Evolutionary conservation across 2,888 invertebrate species (phyloP).

Genomic region (Dryomyza anilis): DNA sequence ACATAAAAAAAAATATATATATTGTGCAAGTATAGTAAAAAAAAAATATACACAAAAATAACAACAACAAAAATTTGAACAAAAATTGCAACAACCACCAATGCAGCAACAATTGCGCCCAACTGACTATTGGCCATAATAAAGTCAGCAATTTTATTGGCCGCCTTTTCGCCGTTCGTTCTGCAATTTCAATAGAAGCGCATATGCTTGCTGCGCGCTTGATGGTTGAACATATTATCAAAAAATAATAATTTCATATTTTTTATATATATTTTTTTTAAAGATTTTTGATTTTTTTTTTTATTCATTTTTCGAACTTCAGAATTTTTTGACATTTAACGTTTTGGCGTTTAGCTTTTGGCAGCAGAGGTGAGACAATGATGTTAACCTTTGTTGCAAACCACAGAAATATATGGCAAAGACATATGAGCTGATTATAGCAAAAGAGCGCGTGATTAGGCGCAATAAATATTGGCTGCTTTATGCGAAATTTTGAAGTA

Average conservation of each 20-base stretch:
- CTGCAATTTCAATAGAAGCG: background rate
- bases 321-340: constrained; percentile 22
- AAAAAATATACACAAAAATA: constrained; percentile 3
- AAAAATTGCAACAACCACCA: background rate
- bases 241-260: constrained; percentile 21
- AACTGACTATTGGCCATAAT: too few species aligned
- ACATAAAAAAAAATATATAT: background rate
- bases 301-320: too few species aligned
- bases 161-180: background rate
- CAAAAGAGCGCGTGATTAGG: background rate
- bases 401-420: background rate
- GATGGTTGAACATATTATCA: background rate
- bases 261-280: too few species aligned
- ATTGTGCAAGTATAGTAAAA: background rate
- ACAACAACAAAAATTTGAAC: background rate
- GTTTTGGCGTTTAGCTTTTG: background rate
- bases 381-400: constrained; percentile 16
- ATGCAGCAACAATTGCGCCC: background rate
- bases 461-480: background rate
- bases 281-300: too few species aligned
- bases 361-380: constrained; percentile 13
- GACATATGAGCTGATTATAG: background rate
- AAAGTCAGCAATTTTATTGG: too few species aligned
- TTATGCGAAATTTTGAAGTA: too few species aligned
- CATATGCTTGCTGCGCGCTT: background rate